Evolutionary conservation across 2,113 vertebrate species (phyloP).

Genomic region (Istiophorus platypterus): DNA sequence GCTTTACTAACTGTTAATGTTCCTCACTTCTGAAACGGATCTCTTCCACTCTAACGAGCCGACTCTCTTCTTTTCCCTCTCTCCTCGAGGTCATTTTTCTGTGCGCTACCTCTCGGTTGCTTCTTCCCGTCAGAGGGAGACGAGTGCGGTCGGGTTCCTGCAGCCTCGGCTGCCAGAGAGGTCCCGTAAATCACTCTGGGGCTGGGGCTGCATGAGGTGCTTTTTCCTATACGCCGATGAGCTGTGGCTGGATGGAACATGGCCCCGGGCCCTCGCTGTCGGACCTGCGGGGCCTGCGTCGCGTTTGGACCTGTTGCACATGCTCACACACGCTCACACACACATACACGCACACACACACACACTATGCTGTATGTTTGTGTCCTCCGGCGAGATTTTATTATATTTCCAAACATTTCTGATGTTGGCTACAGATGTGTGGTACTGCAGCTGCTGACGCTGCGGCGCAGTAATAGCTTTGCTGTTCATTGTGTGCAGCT

Average conservation of each 20-base stretch:
- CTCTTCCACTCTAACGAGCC: neutral
- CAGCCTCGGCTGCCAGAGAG: slow-evolving; percentile 37
- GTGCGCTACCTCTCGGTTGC: slow-evolving; percentile 36
- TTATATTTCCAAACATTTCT: neutral
- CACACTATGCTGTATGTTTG: too few species aligned
- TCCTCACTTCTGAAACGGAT: neutral
- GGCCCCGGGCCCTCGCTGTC: slow-evolving; percentile 42
- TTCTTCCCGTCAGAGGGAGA: neutral
- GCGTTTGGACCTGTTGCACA: neutral
- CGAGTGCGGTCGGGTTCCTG: slow-evolving; percentile 17
- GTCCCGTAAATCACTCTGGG: slow-evolving; percentile 56
- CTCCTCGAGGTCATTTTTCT: slow-evolving; percentile 11
- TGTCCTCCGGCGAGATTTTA: neutral
- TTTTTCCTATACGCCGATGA: slow-evolving; percentile 50
- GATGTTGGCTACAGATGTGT: too few species aligned
- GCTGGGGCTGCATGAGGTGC: slow-evolving; percentile 49
- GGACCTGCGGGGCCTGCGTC: slow-evolving; percentile 58
- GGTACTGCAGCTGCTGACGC: neutral
- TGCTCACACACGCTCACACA: too few species aligned
- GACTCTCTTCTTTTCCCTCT: slow-evolving; percentile 13
- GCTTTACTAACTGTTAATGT: neutral
- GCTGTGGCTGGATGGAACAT: slow-evolving; percentile 56
- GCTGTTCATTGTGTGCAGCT: too few species aligned
- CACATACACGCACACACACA: too few species aligned
- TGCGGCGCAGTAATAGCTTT: too few species aligned